phyloP scores from a whole-genome alignment of 2,888 invertebrate genomes.

The Spodoptera exigua region DNA sequence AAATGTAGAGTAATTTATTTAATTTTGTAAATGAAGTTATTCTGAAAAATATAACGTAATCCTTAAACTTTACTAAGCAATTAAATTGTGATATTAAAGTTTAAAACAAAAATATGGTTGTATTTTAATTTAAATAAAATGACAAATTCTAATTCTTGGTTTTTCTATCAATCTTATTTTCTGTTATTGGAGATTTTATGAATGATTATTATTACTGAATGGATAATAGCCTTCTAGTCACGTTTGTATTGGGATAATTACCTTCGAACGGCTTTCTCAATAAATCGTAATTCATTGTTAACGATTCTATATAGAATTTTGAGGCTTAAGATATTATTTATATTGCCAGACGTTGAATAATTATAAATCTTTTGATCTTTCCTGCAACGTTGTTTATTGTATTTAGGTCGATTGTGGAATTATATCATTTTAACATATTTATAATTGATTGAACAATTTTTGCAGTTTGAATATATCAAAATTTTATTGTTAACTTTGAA shows the following conservation, averaged over 20 bases:
- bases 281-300: slow-evolving; percentile 59
- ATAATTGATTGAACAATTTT: too few relatives aligned
- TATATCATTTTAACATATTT: too few relatives aligned
- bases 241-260: slow-evolving; percentile 55
- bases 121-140: background rate
- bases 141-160: slow-evolving; percentile 1
- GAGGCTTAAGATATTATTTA: slow-evolving; percentile 22
- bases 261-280: slow-evolving; percentile 46
- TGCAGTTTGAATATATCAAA: slow-evolving; percentile 3
- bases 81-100: too few relatives aligned
- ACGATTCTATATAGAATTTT: slow-evolving; percentile 30
- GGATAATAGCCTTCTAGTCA: slow-evolving; percentile 52
- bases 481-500: slow-evolving; percentile 30
- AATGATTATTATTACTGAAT: slow-evolving; percentile 27
- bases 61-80: too few relatives aligned
- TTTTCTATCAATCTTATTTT: slow-evolving; percentile 10
- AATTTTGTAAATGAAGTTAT: background rate
- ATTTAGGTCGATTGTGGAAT: too few relatives aligned
- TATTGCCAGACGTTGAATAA: slow-evolving; percentile 17
- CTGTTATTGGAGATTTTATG: slow-evolving; percentile 1
- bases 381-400: background rate
- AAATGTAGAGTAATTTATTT: slow-evolving; percentile 18
- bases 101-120: too few relatives aligned
- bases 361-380: background rate
- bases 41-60: too few relatives aligned